These are phyloP conservation scores for Gastrophysa polygoni DNA, from an alignment of 2,888 invertebrate genomes.

Conservation along the genomic window DNA sequence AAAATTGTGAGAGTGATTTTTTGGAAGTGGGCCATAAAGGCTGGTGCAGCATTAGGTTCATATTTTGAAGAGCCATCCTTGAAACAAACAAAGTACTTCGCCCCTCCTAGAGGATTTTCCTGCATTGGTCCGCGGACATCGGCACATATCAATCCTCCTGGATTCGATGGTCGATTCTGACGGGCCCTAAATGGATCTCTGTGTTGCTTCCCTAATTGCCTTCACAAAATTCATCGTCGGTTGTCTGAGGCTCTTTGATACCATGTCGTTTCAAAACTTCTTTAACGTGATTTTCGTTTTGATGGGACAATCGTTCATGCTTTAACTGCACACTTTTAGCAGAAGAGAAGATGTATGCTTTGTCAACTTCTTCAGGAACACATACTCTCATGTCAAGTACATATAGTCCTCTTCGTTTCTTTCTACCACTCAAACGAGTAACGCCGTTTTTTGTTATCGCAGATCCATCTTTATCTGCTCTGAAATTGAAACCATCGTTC, in stretches of 20 bases:
- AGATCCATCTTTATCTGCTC: background rate
- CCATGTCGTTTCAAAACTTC: no score
- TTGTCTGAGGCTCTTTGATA: no score
- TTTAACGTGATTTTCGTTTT: background rate
- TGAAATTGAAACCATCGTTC: conserved; percentile 1
- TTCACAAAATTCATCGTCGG: background rate
- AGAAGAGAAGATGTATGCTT: background rate
- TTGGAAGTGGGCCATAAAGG: no score
- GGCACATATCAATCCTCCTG: background rate
- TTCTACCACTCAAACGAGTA: no score
- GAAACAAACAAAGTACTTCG: background rate
- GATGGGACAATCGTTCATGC: background rate
- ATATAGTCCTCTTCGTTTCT: background rate
- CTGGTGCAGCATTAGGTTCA: no score
- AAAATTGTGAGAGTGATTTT: no score
- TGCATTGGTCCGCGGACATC: no score
- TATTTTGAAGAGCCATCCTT: background rate
- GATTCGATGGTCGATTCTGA: background rate
- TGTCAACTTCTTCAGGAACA: background rate
- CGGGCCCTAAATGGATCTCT: background rate
- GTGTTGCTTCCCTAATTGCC: background rate
- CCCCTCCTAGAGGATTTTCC: background rate
- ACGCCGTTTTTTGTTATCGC: no score
- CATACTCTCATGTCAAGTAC: background rate
- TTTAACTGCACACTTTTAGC: background rate